These are phyloP conservation scores for Armadillidium nasatum DNA, from an alignment of 1,140 invertebrate species.

Conservation along the genomic window DNA sequence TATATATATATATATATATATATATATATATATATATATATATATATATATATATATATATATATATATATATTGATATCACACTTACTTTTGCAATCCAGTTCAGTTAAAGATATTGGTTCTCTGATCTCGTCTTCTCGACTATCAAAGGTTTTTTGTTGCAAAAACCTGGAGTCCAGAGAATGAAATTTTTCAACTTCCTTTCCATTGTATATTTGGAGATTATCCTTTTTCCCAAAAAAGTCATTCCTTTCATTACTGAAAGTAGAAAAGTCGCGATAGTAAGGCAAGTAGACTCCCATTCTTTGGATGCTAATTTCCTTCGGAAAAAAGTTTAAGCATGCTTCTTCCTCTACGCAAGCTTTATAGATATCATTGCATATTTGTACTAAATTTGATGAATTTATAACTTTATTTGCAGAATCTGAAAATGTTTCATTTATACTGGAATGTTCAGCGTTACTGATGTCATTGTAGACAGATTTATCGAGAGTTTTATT, in stretches of 20 bases:
- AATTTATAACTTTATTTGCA: background rate
- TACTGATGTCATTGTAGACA: background rate
- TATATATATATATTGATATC: background rate
- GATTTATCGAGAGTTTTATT: background rate
- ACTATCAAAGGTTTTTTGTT: too few relatives aligned
- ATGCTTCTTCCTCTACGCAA: background rate
- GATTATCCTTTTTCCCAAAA: too few relatives aligned
- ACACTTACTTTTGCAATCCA: background rate
- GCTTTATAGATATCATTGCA: background rate
- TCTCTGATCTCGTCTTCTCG: too few relatives aligned
- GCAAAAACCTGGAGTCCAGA: too few relatives aligned
- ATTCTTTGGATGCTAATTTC: background rate
- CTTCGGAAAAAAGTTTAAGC: background rate
- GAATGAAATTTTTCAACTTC: too few relatives aligned
- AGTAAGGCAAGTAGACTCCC: background rate
- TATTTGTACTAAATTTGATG: background rate
- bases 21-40: conserved; percentile 14
- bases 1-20: conserved; percentile 4
- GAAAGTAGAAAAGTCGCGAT: too few relatives aligned
- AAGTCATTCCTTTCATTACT: too few relatives aligned
- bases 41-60: conserved; percentile 15
- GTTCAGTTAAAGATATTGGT: too few relatives aligned
- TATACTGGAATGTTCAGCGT: background rate
- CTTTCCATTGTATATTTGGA: too few relatives aligned
- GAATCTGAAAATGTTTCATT: too few relatives aligned